Evolutionary conservation across 53 echinoderm and acorn worm species (phyloP).

Genomic region (Holothuria scabra): DNA sequence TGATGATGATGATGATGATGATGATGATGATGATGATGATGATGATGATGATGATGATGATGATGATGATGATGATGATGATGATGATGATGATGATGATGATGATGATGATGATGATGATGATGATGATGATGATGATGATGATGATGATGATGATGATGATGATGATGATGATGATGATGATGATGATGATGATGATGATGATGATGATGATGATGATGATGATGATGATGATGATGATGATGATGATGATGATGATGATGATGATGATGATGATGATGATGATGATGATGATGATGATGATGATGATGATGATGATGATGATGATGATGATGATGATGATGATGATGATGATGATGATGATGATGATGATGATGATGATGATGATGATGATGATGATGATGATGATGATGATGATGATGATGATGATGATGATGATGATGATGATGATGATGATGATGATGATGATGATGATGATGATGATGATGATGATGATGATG

Average conservation of each 20-base stretch:
- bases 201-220: background rate
- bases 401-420: background rate
- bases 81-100: background rate
- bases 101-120: background rate
- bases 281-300: background rate
- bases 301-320: background rate
- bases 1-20: background rate
- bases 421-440: background rate
- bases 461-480: background rate
- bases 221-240: background rate
- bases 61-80: background rate
- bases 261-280: background rate
- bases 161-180: background rate
- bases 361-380: background rate
- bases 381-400: background rate
- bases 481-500: background rate
- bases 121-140: background rate
- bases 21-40: background rate
- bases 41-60: background rate
- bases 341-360: background rate
- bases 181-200: background rate
- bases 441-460: background rate
- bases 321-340: background rate
- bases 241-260: background rate
- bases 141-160: background rate